Conservation (phyloP, 2,888 invertebrate species). For the Pollenia amentaria region DNA sequence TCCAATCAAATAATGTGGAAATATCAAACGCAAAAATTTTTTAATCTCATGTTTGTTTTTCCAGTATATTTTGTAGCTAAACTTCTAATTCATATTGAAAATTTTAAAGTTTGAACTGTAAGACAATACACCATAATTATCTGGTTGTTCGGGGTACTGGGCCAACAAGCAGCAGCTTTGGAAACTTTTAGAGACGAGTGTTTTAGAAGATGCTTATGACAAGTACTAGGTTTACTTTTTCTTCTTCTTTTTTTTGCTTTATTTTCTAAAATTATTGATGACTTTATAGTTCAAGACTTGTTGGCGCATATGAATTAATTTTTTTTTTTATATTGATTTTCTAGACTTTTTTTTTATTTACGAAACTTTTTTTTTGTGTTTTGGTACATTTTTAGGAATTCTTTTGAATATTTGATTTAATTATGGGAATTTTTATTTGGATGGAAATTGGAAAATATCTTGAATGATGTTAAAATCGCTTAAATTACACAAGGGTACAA, state of each 20-base stretch:
- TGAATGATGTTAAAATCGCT: background rate
- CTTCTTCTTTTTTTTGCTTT: background rate
- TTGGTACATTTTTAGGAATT: background rate
- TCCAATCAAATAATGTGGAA: slow-evolving; percentile 60
- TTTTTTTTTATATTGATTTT: slow-evolving; percentile 48
- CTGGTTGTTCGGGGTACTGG: slow-evolving; percentile 40
- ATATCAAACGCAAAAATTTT: slow-evolving; percentile 63
- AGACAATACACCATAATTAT: slow-evolving; percentile 56
- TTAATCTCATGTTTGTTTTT: slow-evolving; percentile 76
- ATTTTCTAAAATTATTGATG: slow-evolving; percentile 23
- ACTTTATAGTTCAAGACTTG: slow-evolving; percentile 77
- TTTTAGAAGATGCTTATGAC: slow-evolving; percentile 57
- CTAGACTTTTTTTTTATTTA: background rate
- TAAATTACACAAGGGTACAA: too few species aligned
- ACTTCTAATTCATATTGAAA: slow-evolving; percentile 58
- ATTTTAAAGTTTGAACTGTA: slow-evolving; percentile 44
- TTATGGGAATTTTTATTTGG: background rate
- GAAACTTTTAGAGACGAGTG: slow-evolving; percentile 8
- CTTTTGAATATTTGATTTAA: background rate
- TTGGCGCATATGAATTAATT: slow-evolving; percentile 83
- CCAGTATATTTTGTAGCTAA: slow-evolving; percentile 40
- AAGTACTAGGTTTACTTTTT: slow-evolving; percentile 28
- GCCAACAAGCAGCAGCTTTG: slow-evolving; percentile 15
- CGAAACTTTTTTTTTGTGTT: slow-evolving; percentile 1
- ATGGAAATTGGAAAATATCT: background rate